Base-by-base conservation (phyloP, 2,113 vertebrate genomes). In the Xenopus tropicalis region DNA sequence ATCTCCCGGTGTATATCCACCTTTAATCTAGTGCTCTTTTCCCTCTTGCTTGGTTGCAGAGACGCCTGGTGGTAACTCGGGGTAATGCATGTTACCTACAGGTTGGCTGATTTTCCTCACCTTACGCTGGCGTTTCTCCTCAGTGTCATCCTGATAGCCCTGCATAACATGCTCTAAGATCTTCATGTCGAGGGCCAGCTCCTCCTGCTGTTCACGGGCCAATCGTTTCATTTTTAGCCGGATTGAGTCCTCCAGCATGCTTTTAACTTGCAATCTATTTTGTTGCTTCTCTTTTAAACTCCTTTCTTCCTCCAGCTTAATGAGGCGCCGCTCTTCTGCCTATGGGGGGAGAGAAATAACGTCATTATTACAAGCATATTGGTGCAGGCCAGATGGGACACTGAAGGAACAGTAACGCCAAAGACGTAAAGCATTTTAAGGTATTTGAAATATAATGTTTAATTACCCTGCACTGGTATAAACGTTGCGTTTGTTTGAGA, bases 121-220 rank as follows among this genome's bases (percentile, higher is more conserved):
- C 86, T 88, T 95, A 77, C 82, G 91, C 21, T 86, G 84, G 20
- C 63, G 84, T 14, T 81, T 90, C 11, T 86, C 86, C 21, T 85
- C 72, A 1, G 67, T 61, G n/a, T 92, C 85, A 4, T 88, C 86
- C 0, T 76, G 77, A 0, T 84, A 71, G 71, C 90, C 83, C 19
- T 76, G 25, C 51, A 89, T 81, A 64, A 85, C 63, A 19, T 80
- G 75, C 73, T 93, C 86, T 3, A 94, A 79, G 29, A 93, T 85
- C 67, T 80, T 88, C 85, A 88, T 84, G 67, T 97, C 92, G 63
- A 89, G 62, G 1, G 88, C 86, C 56, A 92, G 86, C 25, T 96
- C 91, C 0, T 85, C 82, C 79, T 89, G 84, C 75, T 88, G 85
- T 74, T 93, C 88, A 65, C 78, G 80, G 2, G 86, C 78, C 62